Evolutionary conservation across 2,113 vertebrate species (phyloP).

Genomic region (Collichthys lucidus): DNA sequence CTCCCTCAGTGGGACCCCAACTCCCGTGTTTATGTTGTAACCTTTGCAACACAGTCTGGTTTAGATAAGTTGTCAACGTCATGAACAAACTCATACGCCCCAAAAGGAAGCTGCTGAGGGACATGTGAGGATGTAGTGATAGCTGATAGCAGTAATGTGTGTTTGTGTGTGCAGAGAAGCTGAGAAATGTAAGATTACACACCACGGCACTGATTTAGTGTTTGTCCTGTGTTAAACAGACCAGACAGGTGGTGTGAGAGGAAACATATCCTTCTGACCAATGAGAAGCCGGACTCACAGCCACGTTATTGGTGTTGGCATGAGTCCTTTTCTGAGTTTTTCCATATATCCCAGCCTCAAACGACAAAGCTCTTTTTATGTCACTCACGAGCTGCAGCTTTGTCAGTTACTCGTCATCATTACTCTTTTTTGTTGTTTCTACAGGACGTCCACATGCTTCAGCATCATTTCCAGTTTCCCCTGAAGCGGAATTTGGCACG

Average conservation of each 20-base stretch:
- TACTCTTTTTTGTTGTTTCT: conserved; percentile 41
- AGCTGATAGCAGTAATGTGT: background rate
- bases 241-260: conserved; percentile 31
- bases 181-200: background rate
- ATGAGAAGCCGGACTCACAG: conserved; percentile 14
- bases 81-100: conserved; percentile 11
- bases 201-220: background rate
- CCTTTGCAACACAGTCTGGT: conserved; percentile 23
- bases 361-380: conserved; percentile 30
- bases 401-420: background rate
- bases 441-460: conserved; percentile 64
- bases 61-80: conserved; percentile 47
- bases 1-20: conserved; percentile 30
- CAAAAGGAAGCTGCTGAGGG: conserved; percentile 15
- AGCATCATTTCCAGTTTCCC: conserved; percentile 53
- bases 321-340: conserved; percentile 24
- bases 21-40: conserved; percentile 57
- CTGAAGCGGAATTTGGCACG: conserved; percentile 75
- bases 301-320: conserved; percentile 46
- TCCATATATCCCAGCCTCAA: conserved; percentile 26
- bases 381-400: background rate
- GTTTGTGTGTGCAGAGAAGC: conserved; percentile 2
- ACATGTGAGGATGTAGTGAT: conserved; percentile 9
- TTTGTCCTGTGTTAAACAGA: background rate
- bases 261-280: conserved; percentile 28